phyloP scores from a whole-genome alignment of 2,113 vertebrate genomes.

The Mustelus asterias region DNA sequence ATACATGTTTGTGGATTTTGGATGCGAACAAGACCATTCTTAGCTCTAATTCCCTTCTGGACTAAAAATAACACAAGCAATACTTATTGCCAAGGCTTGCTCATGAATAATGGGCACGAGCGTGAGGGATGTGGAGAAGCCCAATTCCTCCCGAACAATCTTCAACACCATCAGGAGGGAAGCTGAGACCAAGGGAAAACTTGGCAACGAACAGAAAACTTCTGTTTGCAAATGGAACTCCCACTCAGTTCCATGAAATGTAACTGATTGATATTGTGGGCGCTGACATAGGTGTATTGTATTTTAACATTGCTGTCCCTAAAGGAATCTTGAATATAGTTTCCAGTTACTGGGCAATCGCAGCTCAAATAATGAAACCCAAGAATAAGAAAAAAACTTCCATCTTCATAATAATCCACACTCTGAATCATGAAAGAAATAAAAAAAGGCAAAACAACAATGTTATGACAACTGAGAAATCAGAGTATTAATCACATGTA shows the following conservation, averaged over 20 bases:
- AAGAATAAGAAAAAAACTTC: not conserved
- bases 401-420: not conserved
- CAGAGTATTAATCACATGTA: not conserved
- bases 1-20: not conserved
- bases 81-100: not conserved
- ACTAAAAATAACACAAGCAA: not conserved
- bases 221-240: not conserved
- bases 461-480: not conserved
- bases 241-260: not conserved
- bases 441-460: not conserved
- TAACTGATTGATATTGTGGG: not conserved
- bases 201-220: not conserved
- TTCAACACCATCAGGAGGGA: not conserved
- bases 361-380: not conserved
- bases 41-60: not conserved
- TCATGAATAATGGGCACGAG: not conserved
- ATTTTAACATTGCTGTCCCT: not conserved
- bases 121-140: not conserved
- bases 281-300: not conserved
- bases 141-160: not conserved
- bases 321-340: not conserved
- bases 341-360: not conserved
- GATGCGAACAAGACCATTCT: not conserved
- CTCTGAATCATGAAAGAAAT: not conserved
- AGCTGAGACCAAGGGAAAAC: not conserved